phyloP scores from a whole-genome alignment of 2,797 vertebrate genomes.

The Hemitrygon akajei region DNA sequence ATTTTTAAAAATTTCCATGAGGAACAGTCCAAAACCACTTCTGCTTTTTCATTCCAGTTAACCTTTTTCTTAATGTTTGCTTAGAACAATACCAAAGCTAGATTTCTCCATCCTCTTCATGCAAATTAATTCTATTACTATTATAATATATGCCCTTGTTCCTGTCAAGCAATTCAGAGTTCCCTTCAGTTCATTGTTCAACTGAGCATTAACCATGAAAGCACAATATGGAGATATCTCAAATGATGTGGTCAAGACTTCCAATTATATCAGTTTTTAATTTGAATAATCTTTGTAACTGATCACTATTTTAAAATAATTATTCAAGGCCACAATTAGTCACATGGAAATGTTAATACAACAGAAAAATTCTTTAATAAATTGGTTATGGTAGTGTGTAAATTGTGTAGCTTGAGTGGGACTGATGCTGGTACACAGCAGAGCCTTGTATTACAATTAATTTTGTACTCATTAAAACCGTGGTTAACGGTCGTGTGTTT shows the following conservation, averaged over 20 bases:
- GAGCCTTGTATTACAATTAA: slow-evolving; percentile 32
- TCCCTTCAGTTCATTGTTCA: neutral
- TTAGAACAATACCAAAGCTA: neutral
- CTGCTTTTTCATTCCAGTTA: neutral
- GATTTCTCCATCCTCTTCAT: neutral
- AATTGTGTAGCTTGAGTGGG: neutral
- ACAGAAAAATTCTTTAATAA: neutral
- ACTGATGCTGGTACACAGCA: slow-evolving; percentile 27
- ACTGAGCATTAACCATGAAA: neutral
- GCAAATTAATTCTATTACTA: neutral
- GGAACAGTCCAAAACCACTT: neutral
- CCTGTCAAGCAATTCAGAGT: neutral
- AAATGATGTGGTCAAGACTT: neutral
- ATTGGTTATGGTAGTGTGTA: neutral
- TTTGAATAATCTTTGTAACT: slow-evolving; percentile 25
- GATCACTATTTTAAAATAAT: slow-evolving; percentile 23
- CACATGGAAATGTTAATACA: neutral
- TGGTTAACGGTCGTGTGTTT: neutral
- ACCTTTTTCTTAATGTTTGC: neutral
- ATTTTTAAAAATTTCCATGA: neutral
- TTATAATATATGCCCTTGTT: neutral
- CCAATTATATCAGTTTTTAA: neutral
- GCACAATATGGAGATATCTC: neutral
- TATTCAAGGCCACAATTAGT: slow-evolving; percentile 3
- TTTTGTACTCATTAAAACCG: slow-evolving; percentile 12